phyloP scores from a whole-genome alignment of 2,888 invertebrate genomes.

The Drosophila prolongata region DNA sequence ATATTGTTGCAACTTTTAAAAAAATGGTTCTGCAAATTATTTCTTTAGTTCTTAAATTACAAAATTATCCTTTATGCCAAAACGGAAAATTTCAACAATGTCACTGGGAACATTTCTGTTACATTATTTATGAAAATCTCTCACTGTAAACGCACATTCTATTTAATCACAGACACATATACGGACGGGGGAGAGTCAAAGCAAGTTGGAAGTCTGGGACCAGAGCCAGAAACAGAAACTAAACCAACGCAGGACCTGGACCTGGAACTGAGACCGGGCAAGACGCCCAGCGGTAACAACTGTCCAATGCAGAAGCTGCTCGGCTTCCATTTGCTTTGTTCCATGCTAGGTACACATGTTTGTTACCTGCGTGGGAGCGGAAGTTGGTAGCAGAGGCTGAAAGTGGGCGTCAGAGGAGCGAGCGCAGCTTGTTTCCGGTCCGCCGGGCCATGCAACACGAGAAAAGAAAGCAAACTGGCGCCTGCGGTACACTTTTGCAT shows the following conservation, averaged over 20 bases:
- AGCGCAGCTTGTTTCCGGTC: constrained; percentile 66
- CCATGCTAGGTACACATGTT: constrained; percentile 43
- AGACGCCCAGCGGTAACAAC: constrained; percentile 77
- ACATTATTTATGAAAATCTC: background rate
- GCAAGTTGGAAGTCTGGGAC: constrained; percentile 15
- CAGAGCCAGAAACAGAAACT: constrained; percentile 35
- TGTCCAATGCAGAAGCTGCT: constrained; percentile 65
- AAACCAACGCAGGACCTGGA: constrained; percentile 15
- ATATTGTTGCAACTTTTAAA: too few relatives aligned
- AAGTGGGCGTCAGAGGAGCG: constrained; percentile 36
- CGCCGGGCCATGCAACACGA: constrained; percentile 61
- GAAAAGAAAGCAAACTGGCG: constrained; percentile 70
- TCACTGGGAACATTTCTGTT: too few relatives aligned
- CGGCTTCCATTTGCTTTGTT: constrained; percentile 64
- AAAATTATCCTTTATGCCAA: too few relatives aligned
- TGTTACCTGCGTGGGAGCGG: constrained; percentile 21
- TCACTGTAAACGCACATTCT: constrained; percentile 54
- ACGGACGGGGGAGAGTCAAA: constrained; percentile 20
- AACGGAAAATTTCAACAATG: too few relatives aligned
- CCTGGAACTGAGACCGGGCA: constrained; percentile 26
- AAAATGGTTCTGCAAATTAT: too few relatives aligned
- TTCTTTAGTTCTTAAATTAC: too few relatives aligned
- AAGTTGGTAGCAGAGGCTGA: constrained; percentile 39
- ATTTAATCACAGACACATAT: constrained; percentile 50
- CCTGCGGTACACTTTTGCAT: constrained; percentile 80